Conservation (phyloP, 1,140 invertebrate genomes). For the Luehdorfia chinensis region DNA sequence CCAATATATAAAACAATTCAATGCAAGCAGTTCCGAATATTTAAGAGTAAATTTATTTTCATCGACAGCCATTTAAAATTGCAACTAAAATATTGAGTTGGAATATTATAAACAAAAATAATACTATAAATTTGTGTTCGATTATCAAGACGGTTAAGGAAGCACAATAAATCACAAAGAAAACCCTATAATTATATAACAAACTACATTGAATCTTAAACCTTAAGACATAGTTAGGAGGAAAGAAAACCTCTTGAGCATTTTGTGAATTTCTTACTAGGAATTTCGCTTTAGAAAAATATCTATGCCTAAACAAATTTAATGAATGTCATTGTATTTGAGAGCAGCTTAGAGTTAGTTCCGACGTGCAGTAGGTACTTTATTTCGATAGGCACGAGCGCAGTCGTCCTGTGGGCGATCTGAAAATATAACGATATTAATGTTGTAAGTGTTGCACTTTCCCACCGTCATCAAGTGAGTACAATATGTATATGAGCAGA, state of each 20-base stretch:
- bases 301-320: conserved; percentile 37
- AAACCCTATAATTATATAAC: conserved; percentile 21
- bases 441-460: no score
- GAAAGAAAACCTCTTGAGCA: conserved; percentile 45
- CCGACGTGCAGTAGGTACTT: background rate
- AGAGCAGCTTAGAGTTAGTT: conserved; percentile 30
- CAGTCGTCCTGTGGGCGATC: no score
- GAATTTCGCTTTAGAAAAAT: conserved; percentile 40
- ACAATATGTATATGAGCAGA: no score
- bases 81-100: no score
- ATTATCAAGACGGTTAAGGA: background rate
- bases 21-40: no score
- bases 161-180: conserved; percentile 7
- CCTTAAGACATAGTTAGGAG: conserved; percentile 29
- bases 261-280: conserved; percentile 27
- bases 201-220: conserved; percentile 20
- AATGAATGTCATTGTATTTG: conserved; percentile 36
- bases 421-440: no score
- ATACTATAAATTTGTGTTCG: background rate
- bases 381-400: conserved; percentile 1
- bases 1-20: no score
- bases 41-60: no score
- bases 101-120: background rate
- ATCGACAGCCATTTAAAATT: no score
- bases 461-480: no score